Evolutionary conservation across 1,140 invertebrate genomes (phyloP).

Genomic region (Saxidomus purpurata): DNA sequence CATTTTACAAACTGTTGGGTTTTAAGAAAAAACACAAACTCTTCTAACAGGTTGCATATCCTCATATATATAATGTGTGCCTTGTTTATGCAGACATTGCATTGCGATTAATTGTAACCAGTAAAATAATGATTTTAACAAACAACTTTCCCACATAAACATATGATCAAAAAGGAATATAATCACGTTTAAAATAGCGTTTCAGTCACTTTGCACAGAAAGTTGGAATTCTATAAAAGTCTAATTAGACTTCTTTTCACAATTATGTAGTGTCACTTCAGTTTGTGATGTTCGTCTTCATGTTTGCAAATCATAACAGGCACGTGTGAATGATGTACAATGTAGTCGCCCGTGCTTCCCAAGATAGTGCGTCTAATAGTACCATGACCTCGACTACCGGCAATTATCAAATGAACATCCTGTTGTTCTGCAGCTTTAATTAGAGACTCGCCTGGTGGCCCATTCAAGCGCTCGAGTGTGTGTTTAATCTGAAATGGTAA

Average conservation of each 20-base stretch:
- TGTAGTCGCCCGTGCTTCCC: conserved; percentile 78
- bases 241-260: neutral
- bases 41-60: too few species aligned
- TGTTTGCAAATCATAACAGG: conserved; percentile 72
- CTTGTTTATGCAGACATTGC: too few species aligned
- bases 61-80: too few species aligned
- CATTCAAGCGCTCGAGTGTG: conserved; percentile 60
- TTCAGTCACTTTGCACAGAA: too few species aligned
- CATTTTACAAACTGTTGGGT: too few species aligned
- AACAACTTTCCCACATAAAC: too few species aligned
- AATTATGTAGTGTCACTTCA: neutral
- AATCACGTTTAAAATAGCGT: too few species aligned
- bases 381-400: conserved; percentile 75
- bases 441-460: conserved; percentile 72
- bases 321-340: conserved; percentile 73
- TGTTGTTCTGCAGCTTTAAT: conserved; percentile 70
- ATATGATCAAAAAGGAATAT: too few species aligned
- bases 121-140: too few species aligned
- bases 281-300: conserved; percentile 41
- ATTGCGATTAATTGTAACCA: too few species aligned
- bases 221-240: neutral
- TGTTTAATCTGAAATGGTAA: conserved; percentile 61
- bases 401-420: conserved; percentile 71
- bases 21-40: too few species aligned
- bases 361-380: conserved; percentile 72